These are phyloP conservation scores for Periparus ater DNA, from an alignment of 2,797 vertebrate genomes.

Conservation along the genomic window DNA sequence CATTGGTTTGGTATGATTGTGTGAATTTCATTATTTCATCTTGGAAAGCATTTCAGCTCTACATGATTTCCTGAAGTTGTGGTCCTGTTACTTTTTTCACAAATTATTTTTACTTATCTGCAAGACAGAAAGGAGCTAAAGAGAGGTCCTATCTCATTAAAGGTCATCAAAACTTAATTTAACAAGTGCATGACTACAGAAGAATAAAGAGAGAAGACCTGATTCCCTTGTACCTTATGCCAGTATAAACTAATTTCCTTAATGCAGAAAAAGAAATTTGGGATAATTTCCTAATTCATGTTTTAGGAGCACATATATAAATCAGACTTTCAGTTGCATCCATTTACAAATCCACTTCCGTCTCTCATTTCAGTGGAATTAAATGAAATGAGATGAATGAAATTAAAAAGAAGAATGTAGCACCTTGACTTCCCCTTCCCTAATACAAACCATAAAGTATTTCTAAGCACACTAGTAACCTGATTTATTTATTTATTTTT, in stretches of 20 bases:
- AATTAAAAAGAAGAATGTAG: not conserved
- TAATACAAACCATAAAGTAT: not conserved
- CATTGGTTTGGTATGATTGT: not conserved
- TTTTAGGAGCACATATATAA: not conserved
- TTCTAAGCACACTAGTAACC: not conserved
- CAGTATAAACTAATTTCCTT: not conserved
- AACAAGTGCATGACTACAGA: not conserved
- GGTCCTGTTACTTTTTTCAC: not conserved
- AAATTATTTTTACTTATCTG: conserved; percentile 12
- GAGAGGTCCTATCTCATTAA: conserved; percentile 16
- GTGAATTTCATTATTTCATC: conserved; percentile 17
- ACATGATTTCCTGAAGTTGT: not conserved
- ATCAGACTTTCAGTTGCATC: not conserved
- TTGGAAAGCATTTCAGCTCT: not conserved
- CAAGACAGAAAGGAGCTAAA: conserved; percentile 26
- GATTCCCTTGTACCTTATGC: not conserved
- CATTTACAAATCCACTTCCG: not conserved
- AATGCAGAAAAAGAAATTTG: not conserved
- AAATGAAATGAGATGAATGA: not conserved
- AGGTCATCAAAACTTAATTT: conserved; percentile 16
- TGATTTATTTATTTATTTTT: not conserved
- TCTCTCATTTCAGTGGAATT: not conserved
- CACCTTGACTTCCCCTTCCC: not conserved
- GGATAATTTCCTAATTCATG: not conserved
- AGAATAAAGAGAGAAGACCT: conserved; percentile 1